Evolutionary conservation across 2,888 invertebrate species (phyloP).

Genomic region (Hedya salicella): DNA sequence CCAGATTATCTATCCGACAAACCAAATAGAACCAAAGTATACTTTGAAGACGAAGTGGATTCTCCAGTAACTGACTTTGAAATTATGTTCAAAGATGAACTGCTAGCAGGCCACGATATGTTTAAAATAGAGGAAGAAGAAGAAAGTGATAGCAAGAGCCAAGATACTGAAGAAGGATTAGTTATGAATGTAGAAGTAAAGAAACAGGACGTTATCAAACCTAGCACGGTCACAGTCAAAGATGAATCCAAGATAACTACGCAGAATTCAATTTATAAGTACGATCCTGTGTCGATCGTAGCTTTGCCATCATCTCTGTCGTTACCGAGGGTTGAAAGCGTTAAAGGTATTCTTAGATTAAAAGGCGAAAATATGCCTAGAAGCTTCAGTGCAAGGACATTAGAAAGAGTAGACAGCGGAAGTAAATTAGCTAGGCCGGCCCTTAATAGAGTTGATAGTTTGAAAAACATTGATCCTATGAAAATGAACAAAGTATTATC

Average conservation of each 20-base stretch:
- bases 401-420: slow-evolving; percentile 71
- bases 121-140: slow-evolving; percentile 82
- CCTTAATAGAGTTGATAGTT: slow-evolving; percentile 75
- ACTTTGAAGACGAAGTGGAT: slow-evolving; percentile 81
- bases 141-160: slow-evolving; percentile 69
- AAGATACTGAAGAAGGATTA: slow-evolving; percentile 75
- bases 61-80: slow-evolving; percentile 82
- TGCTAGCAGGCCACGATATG: slow-evolving; percentile 71
- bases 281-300: slow-evolving; percentile 70
- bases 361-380: slow-evolving; percentile 62
- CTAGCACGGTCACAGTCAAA: slow-evolving; percentile 77
- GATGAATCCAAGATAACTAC: slow-evolving; percentile 78
- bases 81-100: slow-evolving; percentile 83
- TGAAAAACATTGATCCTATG: slow-evolving; percentile 73
- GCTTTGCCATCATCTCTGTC: slow-evolving; percentile 67
- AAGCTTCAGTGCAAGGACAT: slow-evolving; percentile 71
- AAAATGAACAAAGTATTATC: slow-evolving; percentile 75
- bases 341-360: slow-evolving; percentile 72
- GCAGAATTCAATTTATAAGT: slow-evolving; percentile 70
- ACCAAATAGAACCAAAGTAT: slow-evolving; percentile 78
- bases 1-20: slow-evolving; percentile 73
- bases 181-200: slow-evolving; percentile 74
- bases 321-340: slow-evolving; percentile 75
- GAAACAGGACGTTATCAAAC: slow-evolving; percentile 77
- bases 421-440: slow-evolving; percentile 61